Base-by-base conservation (phyloP, 1,140 invertebrate species). In the Leguminivora glycinivorella region DNA sequence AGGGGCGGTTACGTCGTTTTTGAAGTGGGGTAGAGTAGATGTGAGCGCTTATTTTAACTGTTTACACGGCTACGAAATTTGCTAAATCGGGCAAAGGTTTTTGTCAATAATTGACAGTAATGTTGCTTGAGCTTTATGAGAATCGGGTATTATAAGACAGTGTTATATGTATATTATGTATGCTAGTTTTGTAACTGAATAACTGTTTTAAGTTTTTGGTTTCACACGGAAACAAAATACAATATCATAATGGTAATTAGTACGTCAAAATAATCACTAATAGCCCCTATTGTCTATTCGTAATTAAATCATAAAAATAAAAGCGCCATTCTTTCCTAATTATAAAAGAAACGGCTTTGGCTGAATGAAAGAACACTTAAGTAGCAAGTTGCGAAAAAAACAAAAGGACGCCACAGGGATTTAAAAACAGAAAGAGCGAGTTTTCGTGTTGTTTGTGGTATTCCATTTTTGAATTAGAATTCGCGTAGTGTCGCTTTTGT, bases 271-370 rank as follows among this genome's bases (percentile, higher is more conserved):
- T 77, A 83, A 83, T 84, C 71, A 68, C 63, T 85, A 87, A 87
- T 85, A 79, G 77, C 81, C 78, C 76, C 83, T 84, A 83, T 90
- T 88, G 85, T 89, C 84, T 90, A 34, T 76, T 70, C 70, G 81
- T 88, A 88, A 90, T 90, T 89, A 87, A 90, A 90, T 89, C 84
- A 81, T 85, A 88, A 88, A 90, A 88, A 83, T 87, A 87, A 85
- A 83, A 87, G 84, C 76, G 79, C 82, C 76, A 84, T 88, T 86
- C 84, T 85, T 85, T 85, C 84, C 85, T 79, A 80, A 80, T 89
- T 89, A 89, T 89, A 85, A 89, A 90, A 90, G 86, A 87, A 87
- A 87, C 81, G 76, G 83, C 78, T 81, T 77, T 77, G 79, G 77
- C 76, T 82, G 78, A 87, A 86, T 79, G 83, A 78, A 82, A 80